Evolutionary conservation across 2,888 invertebrate species (phyloP).

Genomic region (Allolobophora icterica): DNA sequence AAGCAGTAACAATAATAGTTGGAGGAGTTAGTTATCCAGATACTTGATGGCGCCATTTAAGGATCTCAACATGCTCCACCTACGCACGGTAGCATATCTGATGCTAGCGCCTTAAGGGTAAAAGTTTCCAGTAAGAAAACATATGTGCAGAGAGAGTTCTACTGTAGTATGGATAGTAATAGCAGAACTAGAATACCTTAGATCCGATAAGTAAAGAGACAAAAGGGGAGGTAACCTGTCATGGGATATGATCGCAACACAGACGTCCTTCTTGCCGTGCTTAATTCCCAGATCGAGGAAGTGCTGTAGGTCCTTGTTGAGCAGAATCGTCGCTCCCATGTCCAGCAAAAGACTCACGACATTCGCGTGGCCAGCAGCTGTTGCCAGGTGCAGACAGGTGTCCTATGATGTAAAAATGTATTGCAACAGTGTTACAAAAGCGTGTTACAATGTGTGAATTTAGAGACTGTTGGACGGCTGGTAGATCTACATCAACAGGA

Average conservation of each 20-base stretch:
- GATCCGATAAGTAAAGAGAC: too few species aligned
- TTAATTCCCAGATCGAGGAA: constrained; percentile 92
- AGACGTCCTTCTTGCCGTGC: constrained; percentile 83
- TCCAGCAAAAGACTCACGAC: constrained; percentile 79
- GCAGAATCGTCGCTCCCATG: constrained; percentile 69
- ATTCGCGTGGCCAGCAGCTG: constrained; percentile 82
- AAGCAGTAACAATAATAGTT: too few species aligned
- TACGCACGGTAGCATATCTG: too few species aligned
- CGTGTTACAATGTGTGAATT: background rate
- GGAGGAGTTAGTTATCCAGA: too few species aligned
- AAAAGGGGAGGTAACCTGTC: constrained; percentile 56
- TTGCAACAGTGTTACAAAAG: too few species aligned
- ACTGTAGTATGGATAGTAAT: too few species aligned
- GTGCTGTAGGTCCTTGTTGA: constrained; percentile 80
- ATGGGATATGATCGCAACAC: constrained; percentile 81
- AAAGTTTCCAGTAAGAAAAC: too few species aligned
- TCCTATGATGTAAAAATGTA: constrained; percentile 71
- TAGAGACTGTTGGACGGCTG: background rate
- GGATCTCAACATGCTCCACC: too few species aligned
- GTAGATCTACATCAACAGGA: background rate
- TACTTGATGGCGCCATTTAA: too few species aligned
- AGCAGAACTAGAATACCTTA: too few species aligned
- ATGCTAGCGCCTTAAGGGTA: too few species aligned
- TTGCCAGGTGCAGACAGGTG: constrained; percentile 83
- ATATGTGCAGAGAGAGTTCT: too few species aligned